Base-by-base conservation (phyloP, 1,140 invertebrate species). In the Brachionus rubens region DNA sequence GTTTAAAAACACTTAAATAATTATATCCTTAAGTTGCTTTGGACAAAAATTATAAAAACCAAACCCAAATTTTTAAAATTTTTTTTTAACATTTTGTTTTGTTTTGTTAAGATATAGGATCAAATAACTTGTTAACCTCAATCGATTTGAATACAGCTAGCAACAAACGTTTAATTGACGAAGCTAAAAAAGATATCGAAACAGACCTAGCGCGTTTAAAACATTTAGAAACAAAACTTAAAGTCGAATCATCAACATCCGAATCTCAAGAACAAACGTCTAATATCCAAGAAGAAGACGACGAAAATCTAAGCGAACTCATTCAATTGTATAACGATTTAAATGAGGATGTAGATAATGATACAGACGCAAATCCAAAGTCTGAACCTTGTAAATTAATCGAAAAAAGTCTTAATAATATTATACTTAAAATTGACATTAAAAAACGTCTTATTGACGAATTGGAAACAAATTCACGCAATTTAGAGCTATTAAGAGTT, bases 401-500 rank as follows among this genome's bases (percentile, higher is more conserved):
- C 41, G 59, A 65, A n/a, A 65, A 72, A 54, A 72, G 30, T 72
- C 43, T 72, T 10, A 54, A 72, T 48, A 41, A 72, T 33, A 48
- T 72, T 0, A 72, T 54, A 50, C 21, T 48, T 5, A 48, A 76
- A 50, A 76, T 78, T 56, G 76, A 78, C n/a, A 46, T 54, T n/a
- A 78, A 78, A 48, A 47, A 75, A 59, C 10, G 56, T 6, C 21
- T 78, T 10, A 77, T 78, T 62, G 47, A 28, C 41, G 77, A 78
- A 12, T 26, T 78, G 16, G 59, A 78, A 33, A 52, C 28, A 0
- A 78, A 77, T 24, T 56, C 77, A 9, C 26, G 21, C 12, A 33
- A 52, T 43, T 50, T 75, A 7, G 46, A 68, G 14, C 21, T 46
- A 14, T 19, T 75, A 9, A 47, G 90, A 62, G 88, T 90, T 76